Base-by-base conservation (phyloP, 2,113 vertebrate species). In the Isichthys henryi region DNA sequence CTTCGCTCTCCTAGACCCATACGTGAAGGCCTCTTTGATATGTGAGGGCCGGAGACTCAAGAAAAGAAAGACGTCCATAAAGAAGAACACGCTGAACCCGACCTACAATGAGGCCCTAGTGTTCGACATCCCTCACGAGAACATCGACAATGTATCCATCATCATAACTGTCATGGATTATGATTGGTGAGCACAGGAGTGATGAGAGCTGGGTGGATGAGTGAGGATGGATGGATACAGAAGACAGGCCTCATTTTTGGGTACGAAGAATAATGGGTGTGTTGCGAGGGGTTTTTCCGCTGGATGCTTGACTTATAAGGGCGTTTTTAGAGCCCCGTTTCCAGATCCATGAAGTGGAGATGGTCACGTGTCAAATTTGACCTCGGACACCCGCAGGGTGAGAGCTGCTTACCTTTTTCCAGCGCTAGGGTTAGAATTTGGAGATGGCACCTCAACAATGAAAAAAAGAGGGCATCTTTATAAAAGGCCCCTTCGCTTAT, bases 51-150 rank as follows among this genome's bases (percentile, higher is more conserved):
- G 97, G 56, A 94, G 97, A 90, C 94, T 98, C 92, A 98, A 98
- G 94, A 98, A 98, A 92, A 95, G 97, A 92, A 98, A 98, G 95
- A 98, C 97, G 0, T 98, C 97, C 90, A 98, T 98, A 92, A 98
- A 98, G 94, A 98, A 98, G 95, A 98, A 98, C 94, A 98, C 97
- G 0, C 95, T 98, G 92, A 98, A 98, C 93, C 97, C 97, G 88
- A 97, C 96, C 1, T 98, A 98, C 94, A 98, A 98, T 7, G 97
- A 98, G 93, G 97, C 97, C 0, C 96, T 98, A 62, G 97, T 98
- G 90, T 98, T 98, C 88, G 97, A 98, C 93, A 97, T 98, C 90
- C 97, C 97, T 62, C 97, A 97, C 0, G 97, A 98, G 93, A 98
- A 97, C 88, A 97, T 98, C 85, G 97, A 98, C 91, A 97, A 94